Evolutionary conservation across 2,113 vertebrate genomes (phyloP), one percentile per base, ranked within the genome.

Genomic region (Sturnira hondurensis): DNA sequence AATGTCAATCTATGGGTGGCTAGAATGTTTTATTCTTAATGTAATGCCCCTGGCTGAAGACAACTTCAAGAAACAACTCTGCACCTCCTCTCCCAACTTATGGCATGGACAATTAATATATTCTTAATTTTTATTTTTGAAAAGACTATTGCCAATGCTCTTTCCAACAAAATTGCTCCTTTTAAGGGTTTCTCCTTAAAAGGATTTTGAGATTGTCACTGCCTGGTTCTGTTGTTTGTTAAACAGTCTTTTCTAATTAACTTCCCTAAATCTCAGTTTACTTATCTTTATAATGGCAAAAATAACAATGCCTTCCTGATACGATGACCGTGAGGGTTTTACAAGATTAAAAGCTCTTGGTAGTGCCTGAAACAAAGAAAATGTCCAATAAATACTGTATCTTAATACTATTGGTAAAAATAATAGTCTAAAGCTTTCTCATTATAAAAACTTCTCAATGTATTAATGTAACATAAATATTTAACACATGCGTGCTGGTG

Each of bases 371-470:
- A 5, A 63, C 89, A 87, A 93, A 65, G 11, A 56, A 92, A 96
- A 85, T 63, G 20, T 86, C n/a, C 24, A 73, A n/a, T 92, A 78
- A 94, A 82, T 71, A 3, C 58, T 76, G 33, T 13, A 22, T 94
- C 2, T 70, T 95, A 93, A 78, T 89, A 86, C 89, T 96, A 83
- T 82, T 93, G 74, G 14, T 71, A 63, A 96, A 94, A 92, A 58
- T 89, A 95, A 68, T 45, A 89, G 22, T 70, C 31, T 95, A 93
- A 86, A 89, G 38, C 5, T 50, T 78, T 74, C 9, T 70, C 17
- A 50, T 13, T 28, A 0, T 54, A 50, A 94, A 91, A 76, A 3
- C 17, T 50, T 90, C 80, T 96, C 9, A 92, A 33, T 63, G 28
- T 63, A 63, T 63, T 63, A 31, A 68, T 67, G n/a, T 63, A 96